A percentile compares a stretch with the other conserved stretches of the same genome.
Conservation (phyloP, 2,888 invertebrate genomes). For the Sinhomidia bicolor region DNA sequence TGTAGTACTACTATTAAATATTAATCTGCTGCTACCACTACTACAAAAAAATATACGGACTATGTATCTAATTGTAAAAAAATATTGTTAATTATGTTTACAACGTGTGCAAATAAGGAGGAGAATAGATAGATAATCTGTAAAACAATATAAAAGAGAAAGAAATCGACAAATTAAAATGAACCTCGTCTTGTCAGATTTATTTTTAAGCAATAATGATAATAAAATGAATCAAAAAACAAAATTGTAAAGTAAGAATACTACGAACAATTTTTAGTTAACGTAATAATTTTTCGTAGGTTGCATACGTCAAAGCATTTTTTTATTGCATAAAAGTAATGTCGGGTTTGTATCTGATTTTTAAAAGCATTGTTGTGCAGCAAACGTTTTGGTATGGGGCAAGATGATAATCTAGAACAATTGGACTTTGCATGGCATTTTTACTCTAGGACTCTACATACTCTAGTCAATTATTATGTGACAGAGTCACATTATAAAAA, state of each 20-base stretch:
- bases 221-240: conserved; percentile 49
- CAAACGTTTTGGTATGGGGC: too few species aligned
- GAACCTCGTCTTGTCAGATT: conserved; percentile 73
- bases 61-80: conserved; percentile 3
- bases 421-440: too few species aligned
- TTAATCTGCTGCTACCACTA: conserved; percentile 1
- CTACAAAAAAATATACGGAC: conserved; percentile 33
- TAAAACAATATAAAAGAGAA: neutral
- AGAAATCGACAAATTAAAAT: conserved; percentile 48
- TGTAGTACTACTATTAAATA: conserved; percentile 3
- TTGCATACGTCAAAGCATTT: too few species aligned
- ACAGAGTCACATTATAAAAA: too few species aligned
- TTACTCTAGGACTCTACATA: too few species aligned
- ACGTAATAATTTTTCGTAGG: too few species aligned
- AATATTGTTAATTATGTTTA: neutral
- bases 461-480: too few species aligned
- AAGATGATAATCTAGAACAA: too few species aligned
- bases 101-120: neutral
- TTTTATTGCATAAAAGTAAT: too few species aligned
- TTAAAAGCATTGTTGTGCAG: too few species aligned
- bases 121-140: neutral
- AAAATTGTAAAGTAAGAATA: neutral
- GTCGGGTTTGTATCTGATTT: too few species aligned
- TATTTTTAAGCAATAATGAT: conserved; percentile 73
- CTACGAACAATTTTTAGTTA: neutral